These are phyloP conservation scores for Papilio polytes DNA, from an alignment of 1,140 invertebrate genomes.

Conservation along the genomic window DNA sequence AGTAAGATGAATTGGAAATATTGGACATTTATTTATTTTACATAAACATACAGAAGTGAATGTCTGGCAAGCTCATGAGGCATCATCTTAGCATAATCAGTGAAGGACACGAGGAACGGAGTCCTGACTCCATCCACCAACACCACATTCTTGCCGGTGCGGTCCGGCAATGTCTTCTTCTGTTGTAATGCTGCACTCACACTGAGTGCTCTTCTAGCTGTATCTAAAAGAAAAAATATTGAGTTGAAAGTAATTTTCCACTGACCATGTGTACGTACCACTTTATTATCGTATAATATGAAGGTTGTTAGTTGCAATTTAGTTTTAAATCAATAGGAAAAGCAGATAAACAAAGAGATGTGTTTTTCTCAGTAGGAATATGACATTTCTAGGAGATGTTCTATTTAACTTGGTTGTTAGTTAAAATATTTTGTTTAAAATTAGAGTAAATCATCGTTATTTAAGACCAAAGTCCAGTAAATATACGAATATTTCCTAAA, in stretches of 20 bases:
- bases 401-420: too few relatives aligned
- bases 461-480: conserved; percentile 37
- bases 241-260: too few relatives aligned
- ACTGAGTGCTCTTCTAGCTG: conserved; percentile 78
- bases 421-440: neutral
- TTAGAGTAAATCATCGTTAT: neutral
- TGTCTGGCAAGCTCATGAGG: conserved; percentile 97
- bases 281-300: too few relatives aligned
- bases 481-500: neutral
- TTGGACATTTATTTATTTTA: too few relatives aligned
- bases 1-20: too few relatives aligned
- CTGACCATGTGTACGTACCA: too few relatives aligned
- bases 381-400: too few relatives aligned
- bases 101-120: conserved; percentile 97
- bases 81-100: conserved; percentile 96
- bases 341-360: too few relatives aligned
- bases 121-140: conserved; percentile 98
- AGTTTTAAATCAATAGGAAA: too few relatives aligned
- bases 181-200: conserved; percentile 79
- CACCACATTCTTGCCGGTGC: conserved; percentile 94
- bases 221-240: conserved; percentile 52
- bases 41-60: conserved; percentile 90
- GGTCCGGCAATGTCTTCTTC: conserved; percentile 84
- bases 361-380: too few relatives aligned
- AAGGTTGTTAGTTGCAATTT: too few relatives aligned